phyloP scores from a whole-genome alignment of 2,113 vertebrate genomes.

The Phainopepla nitens region DNA sequence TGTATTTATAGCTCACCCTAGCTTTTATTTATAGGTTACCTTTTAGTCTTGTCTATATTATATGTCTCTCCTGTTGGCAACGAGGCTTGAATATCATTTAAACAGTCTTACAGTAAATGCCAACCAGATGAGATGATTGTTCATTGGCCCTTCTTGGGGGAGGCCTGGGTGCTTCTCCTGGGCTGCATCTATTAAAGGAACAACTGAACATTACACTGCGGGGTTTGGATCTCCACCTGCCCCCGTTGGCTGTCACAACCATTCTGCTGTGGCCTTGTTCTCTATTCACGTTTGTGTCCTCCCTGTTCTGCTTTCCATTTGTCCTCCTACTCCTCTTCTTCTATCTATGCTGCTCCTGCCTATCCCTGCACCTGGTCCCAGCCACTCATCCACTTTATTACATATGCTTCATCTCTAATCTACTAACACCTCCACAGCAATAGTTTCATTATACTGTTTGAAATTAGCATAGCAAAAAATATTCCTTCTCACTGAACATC shows the following conservation, averaged over 20 bases:
- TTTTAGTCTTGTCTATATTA: conserved; percentile 40
- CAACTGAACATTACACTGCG: background rate
- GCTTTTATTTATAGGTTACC: conserved; percentile 50
- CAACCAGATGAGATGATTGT: background rate
- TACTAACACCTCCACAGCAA: background rate
- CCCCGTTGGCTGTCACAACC: background rate
- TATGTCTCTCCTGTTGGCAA: conserved; percentile 12
- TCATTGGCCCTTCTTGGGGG: background rate
- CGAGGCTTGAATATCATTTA: background rate
- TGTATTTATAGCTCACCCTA: conserved; percentile 24
- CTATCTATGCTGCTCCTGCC: background rate
- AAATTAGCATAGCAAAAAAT: background rate
- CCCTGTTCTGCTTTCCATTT: background rate
- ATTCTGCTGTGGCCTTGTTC: background rate
- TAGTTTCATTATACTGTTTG: background rate
- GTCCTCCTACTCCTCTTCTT: background rate
- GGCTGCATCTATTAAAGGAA: conserved; percentile 29
- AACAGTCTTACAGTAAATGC: conserved; percentile 31
- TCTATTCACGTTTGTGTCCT: background rate
- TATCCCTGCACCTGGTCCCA: background rate
- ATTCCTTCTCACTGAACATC: background rate
- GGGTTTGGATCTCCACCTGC: background rate
- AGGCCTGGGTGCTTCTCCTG: background rate
- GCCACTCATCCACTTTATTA: background rate
- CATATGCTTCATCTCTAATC: background rate